Evolutionary conservation across 2,888 invertebrate genomes (phyloP).

Genomic region (Agrotis clavis): DNA sequence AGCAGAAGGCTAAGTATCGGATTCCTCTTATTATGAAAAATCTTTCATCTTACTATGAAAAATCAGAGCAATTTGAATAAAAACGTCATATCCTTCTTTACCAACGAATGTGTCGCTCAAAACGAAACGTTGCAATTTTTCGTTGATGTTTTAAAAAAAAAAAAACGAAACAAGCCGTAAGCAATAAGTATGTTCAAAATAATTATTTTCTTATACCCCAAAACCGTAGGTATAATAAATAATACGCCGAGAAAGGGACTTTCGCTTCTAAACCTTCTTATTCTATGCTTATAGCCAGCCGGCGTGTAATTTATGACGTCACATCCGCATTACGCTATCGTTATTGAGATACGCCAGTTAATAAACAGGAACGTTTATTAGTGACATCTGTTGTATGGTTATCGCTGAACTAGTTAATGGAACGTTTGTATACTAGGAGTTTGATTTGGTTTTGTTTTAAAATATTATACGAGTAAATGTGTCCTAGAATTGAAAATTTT

Average conservation of each 20-base stretch:
- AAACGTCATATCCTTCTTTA: too few relatives aligned
- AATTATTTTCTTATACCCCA: too few relatives aligned
- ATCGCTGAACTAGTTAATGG: constrained; percentile 36
- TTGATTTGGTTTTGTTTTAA: constrained; percentile 2
- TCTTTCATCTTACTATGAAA: too few relatives aligned
- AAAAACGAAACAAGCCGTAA: too few relatives aligned
- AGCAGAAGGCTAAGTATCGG: too few relatives aligned
- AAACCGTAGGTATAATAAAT: neutral
- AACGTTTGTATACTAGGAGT: constrained; percentile 1
- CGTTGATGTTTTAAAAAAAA: too few relatives aligned
- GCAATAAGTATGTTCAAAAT: too few relatives aligned
- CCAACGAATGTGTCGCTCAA: too few relatives aligned
- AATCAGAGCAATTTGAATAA: too few relatives aligned
- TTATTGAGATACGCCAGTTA: constrained; percentile 65
- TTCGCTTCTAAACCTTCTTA: constrained; percentile 1
- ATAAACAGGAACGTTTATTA: constrained; percentile 64
- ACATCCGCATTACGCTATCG: constrained; percentile 62
- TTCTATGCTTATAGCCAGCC: constrained; percentile 53
- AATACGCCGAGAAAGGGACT: neutral
- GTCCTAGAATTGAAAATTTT: neutral
- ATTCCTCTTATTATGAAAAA: too few relatives aligned
- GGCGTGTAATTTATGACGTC: constrained; percentile 62
- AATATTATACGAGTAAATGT: neutral
- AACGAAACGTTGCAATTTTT: too few relatives aligned
- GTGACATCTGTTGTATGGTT: constrained; percentile 60